These are phyloP conservation scores for Glyphotaelius pellucidus DNA, from an alignment of 2,888 invertebrate species.

Conservation along the genomic window DNA sequence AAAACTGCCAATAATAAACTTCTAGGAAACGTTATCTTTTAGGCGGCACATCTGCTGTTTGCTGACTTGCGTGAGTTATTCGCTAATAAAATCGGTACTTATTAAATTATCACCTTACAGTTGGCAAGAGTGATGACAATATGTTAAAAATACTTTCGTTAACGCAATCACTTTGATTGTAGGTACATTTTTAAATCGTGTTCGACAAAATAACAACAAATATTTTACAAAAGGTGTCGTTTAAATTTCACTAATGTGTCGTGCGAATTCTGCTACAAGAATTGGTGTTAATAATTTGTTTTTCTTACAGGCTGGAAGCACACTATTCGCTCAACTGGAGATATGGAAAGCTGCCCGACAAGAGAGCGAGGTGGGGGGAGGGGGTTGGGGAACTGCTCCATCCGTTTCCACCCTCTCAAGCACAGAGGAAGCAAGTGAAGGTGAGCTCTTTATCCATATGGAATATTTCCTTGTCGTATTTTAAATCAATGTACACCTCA, in stretches of 20 bases:
- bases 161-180: no score
- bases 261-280: not conserved
- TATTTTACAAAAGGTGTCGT: not conserved
- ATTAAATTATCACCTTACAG: not conserved
- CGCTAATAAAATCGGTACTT: not conserved
- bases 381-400: conserved; percentile 65
- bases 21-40: not conserved
- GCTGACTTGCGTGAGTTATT: not conserved
- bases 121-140: not conserved
- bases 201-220: not conserved
- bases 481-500: not conserved
- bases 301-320: conserved; percentile 85
- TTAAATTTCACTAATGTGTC: not conserved
- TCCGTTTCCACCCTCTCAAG: conserved; percentile 75
- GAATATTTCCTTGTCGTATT: not conserved
- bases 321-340: conserved; percentile 91
- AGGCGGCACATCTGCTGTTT: not conserved
- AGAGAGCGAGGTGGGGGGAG: conserved; percentile 71
- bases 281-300: conserved; percentile 34
- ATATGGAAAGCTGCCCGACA: conserved; percentile 92
- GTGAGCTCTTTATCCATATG: conserved; percentile 73
- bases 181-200: no score
- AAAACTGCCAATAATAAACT: not conserved
- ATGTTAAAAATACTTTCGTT: not conserved
- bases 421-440: conserved; percentile 84